Evolutionary conservation across 1,140 invertebrate species (phyloP), one percentile per base, ranked within the genome.

Genomic region (Stratiolaelaps scimitus): DNA sequence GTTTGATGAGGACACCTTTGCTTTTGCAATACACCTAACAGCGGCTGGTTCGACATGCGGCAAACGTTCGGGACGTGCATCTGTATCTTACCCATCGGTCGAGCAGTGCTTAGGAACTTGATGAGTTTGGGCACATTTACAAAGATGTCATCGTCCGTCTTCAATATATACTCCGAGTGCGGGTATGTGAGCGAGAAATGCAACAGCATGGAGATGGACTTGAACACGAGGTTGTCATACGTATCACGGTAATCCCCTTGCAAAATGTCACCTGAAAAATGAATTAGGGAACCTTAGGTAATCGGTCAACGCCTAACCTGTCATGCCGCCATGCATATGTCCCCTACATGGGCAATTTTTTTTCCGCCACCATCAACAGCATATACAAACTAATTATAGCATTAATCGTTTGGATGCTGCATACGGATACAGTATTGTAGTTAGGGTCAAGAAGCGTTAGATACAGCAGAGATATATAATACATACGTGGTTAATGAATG

Each of bases 61-160:
- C n/a, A n/a, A n/a, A n/a, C n/a, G n/a, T n/a, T 4, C 34, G 10
- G 34, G 34, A 10, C 10, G 34, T 40, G 5, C 5, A 6, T 40
- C 34, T 40, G 34, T n/a, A n/a, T n/a, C 53, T 60, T 28, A 60
- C 53, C 53, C 34, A 29, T 15, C 4, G 53, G 53, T 46, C n/a
- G 1, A 70, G 48, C 7, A 47, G 53, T 19, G 30, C 7, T 30
- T 7, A 67, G 34, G 6, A 65, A 34, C 17, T 69, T 60, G 10
- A 72, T 5, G 6, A 72, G 43, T 46, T 72, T 72, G 0, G 72
- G 70, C 13, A 77, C 71, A 69, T 79, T 75, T 0, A 79, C 67
- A 60, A 78, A 74, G 10, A 76, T 76, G 66, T 79, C 78, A 65
- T 79, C 78, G 68, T 79, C 78, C 0, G 74, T 72, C 69, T 79